A percentile compares a stretch with the other conserved stretches of the same genome.
Conservation (phyloP, 2,797 vertebrate species). For the Cossypha dichroa region DNA sequence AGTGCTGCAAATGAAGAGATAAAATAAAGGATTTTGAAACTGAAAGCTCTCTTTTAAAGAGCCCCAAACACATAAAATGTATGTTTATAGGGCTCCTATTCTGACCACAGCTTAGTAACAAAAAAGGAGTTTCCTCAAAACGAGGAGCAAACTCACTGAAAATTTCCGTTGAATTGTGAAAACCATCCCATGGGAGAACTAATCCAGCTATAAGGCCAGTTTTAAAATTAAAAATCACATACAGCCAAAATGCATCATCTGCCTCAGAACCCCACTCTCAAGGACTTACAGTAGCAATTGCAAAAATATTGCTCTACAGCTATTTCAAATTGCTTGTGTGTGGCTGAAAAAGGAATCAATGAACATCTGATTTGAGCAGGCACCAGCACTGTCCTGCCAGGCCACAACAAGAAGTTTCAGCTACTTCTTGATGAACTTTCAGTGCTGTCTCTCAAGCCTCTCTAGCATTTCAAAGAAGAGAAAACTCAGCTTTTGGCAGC, state of each 20-base stretch:
- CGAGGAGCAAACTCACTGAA: background rate
- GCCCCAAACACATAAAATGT: fast-evolving
- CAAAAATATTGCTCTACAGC: background rate
- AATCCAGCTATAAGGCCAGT: background rate
- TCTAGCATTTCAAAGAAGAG: background rate
- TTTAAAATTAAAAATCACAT: background rate
- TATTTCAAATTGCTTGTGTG: background rate
- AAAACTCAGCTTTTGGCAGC: background rate
- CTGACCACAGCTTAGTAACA: background rate
- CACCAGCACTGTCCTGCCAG: background rate
- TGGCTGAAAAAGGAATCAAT: background rate
- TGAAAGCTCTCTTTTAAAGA: background rate
- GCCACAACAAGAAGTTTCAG: background rate
- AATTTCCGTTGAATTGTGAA: background rate
- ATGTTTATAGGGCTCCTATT: background rate
- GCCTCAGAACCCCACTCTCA: background rate
- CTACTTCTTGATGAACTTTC: background rate
- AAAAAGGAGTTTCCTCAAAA: background rate
- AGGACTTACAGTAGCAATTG: fast-evolving
- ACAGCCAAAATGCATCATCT: background rate
- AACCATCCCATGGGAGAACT: background rate
- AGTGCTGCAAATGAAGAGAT: background rate
- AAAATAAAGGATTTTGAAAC: background rate
- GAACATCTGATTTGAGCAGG: background rate
- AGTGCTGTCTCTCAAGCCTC: background rate